Percentiles rank a stretch among this genome's conserved stretches.
phyloP scores from a whole-genome alignment of 2,113 vertebrate genomes.

The Rhinogobius similis region DNA sequence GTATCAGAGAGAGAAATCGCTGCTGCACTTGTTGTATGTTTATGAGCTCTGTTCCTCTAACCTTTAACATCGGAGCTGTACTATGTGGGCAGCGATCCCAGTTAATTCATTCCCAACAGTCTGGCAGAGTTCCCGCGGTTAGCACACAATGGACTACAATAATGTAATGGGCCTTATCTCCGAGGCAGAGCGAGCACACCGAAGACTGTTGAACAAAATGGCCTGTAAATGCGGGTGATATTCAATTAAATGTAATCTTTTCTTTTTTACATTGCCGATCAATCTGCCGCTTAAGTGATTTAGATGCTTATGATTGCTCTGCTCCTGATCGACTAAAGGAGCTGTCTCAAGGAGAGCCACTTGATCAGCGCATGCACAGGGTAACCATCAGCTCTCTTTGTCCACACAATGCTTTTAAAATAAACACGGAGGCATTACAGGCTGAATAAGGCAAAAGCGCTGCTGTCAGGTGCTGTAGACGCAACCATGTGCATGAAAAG shows the following conservation, averaged over 20 bases:
- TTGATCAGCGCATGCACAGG: conserved; percentile 21
- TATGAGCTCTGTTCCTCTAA: conserved; percentile 51
- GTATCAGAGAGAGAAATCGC: conserved; percentile 35
- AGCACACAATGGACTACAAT: conserved; percentile 67
- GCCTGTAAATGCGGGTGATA: conserved; percentile 68
- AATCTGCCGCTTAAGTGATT: conserved; percentile 66
- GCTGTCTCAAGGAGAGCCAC: conserved; percentile 29
- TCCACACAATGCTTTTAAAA: conserved; percentile 27
- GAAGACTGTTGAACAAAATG: conserved; percentile 63
- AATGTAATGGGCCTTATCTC: conserved; percentile 75
- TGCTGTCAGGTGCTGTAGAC: neutral
- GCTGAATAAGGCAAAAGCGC: neutral
- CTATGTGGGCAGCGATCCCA: conserved; percentile 64
- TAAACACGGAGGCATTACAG: conserved; percentile 16
- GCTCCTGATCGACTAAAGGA: conserved; percentile 41
- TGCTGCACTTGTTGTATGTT: conserved; percentile 34
- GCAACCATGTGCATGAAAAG: neutral
- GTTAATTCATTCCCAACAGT: conserved; percentile 71
- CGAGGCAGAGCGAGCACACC: conserved; percentile 54
- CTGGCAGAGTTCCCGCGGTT: conserved; percentile 64
- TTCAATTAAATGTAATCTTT: conserved; percentile 73
- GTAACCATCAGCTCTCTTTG: conserved; percentile 15
- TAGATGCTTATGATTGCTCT: conserved; percentile 57
- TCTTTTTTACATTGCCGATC: conserved; percentile 48
- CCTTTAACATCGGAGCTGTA: conserved; percentile 57